A percentile compares a stretch with the other conserved stretches of the same genome.
Evolutionary conservation across 2,797 vertebrate genomes (phyloP).

Genomic region (Mormyrus hasselquistii): DNA sequence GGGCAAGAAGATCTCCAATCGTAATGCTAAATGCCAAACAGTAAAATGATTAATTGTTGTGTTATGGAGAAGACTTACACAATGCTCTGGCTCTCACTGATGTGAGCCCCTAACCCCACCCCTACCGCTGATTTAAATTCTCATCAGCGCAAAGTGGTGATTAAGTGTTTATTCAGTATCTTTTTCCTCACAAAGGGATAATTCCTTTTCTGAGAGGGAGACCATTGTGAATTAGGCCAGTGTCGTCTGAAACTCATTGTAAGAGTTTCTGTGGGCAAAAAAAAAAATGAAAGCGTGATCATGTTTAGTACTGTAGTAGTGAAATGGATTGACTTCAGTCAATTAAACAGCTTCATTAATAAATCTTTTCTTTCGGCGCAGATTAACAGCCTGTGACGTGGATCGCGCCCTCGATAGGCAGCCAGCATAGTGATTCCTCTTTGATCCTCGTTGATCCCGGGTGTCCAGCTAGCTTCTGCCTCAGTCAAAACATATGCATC

Average conservation of each 20-base stretch:
- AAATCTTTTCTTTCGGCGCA: background rate
- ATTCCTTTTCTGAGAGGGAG: background rate
- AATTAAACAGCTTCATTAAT: background rate
- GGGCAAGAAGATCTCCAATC: background rate
- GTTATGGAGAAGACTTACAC: background rate
- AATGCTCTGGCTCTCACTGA: background rate
- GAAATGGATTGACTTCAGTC: background rate
- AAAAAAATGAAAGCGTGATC: background rate
- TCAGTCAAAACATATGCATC: slow-evolving; percentile 26
- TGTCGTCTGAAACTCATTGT: slow-evolving; percentile 3
- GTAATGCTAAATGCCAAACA: background rate
- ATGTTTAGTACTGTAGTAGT: background rate
- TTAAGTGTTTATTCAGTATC: slow-evolving; percentile 9
- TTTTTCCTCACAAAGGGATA: background rate
- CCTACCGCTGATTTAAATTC: background rate
- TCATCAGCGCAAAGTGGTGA: background rate
- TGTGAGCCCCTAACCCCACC: background rate
- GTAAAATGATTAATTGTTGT: background rate
- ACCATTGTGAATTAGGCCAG: background rate
- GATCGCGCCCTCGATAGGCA: slow-evolving; percentile 26
- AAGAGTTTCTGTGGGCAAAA: background rate
- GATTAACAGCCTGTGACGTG: slow-evolving; percentile 11
- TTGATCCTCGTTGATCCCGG: slow-evolving; percentile 16
- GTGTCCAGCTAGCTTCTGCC: slow-evolving; percentile 17
- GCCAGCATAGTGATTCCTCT: slow-evolving; percentile 35